Evolutionary conservation across 1,140 invertebrate species (phyloP).

Genomic region (Akabosia matsudoensis): DNA sequence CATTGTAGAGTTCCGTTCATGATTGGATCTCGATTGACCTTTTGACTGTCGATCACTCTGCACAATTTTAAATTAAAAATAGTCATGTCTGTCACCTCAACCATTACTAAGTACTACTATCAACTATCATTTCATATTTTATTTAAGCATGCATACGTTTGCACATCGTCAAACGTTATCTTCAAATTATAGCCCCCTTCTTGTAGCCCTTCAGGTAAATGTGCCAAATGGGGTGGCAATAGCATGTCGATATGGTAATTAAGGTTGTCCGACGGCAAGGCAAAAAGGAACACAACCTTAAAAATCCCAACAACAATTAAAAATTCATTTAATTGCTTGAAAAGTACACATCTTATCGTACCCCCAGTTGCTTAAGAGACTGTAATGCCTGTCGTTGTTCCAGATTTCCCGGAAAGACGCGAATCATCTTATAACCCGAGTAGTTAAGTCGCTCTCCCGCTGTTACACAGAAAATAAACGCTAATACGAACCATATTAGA

Average conservation of each 20-base stretch:
- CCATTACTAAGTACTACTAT: neutral
- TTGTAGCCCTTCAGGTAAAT: neutral
- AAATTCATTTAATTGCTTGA: neutral
- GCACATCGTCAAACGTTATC: neutral
- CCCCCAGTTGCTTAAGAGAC: neutral
- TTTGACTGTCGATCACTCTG: neutral
- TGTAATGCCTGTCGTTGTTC: neutral
- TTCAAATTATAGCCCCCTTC: neutral
- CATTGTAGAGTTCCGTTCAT: constrained; percentile 9
- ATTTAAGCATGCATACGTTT: neutral
- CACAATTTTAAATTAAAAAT: neutral
- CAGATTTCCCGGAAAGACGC: neutral
- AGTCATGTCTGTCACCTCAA: no score
- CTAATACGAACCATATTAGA: no score
- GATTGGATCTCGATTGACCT: neutral
- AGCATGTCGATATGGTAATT: neutral
- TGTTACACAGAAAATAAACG: no score
- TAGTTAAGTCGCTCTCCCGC: no score
- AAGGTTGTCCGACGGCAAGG: neutral
- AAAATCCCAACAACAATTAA: neutral
- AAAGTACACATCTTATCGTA: neutral
- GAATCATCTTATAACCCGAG: neutral
- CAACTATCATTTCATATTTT: neutral
- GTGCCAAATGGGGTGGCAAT: neutral
- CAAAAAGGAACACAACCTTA: neutral